A percentile compares a stretch with the other conserved stretches of the same genome.
Conservation (phyloP, 2,113 vertebrate species). For the Neolamprologus hecqui region DNA sequence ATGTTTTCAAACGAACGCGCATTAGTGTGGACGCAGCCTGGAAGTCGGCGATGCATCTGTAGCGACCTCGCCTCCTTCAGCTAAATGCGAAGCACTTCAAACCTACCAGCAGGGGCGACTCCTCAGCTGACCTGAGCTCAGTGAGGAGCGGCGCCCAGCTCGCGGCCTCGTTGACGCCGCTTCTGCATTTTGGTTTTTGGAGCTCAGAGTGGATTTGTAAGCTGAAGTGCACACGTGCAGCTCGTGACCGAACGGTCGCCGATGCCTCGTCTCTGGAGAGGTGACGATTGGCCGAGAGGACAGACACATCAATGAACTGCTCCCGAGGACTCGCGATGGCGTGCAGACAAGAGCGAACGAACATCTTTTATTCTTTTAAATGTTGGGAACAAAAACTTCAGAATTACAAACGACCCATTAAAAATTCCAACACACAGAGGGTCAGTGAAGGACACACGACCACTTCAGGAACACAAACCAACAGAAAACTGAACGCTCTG, state of each 20-base stretch:
- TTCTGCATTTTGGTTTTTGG: background rate
- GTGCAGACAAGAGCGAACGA: background rate
- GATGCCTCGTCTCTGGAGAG: background rate
- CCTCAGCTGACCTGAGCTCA: background rate
- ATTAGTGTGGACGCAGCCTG: fast-evolving
- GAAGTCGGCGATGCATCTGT: fast-evolving
- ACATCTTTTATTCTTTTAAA: background rate
- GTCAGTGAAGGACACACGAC: background rate
- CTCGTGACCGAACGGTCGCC: background rate
- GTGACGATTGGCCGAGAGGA: background rate
- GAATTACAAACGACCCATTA: background rate
- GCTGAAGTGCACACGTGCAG: background rate
- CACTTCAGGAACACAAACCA: background rate
- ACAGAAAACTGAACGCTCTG: background rate
- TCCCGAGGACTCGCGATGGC: background rate
- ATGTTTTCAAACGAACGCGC: background rate
- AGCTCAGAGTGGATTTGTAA: background rate
- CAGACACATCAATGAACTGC: background rate
- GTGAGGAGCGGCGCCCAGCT: background rate
- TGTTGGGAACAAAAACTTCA: background rate
- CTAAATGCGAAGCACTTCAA: background rate
- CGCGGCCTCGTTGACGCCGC: fast-evolving
- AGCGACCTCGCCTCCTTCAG: background rate
- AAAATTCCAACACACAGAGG: background rate
- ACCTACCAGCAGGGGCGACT: fast-evolving